Conservation (phyloP, 2,113 vertebrate species). For the Perccottus glenii region DNA sequence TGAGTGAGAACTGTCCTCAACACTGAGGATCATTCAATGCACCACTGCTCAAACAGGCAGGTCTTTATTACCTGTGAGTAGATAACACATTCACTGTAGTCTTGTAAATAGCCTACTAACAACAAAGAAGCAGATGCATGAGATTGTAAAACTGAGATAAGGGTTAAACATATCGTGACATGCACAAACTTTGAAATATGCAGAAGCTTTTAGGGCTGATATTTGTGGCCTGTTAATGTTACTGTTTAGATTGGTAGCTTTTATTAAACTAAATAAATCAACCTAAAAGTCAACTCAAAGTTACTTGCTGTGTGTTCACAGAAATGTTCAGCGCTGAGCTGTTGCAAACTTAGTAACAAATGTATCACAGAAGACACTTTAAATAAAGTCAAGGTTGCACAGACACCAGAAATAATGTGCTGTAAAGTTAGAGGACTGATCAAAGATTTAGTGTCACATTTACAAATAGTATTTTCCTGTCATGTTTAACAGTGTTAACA, state of each 20-base stretch:
- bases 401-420: too few species aligned
- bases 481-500: background rate
- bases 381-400: too few species aligned
- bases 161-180: background rate
- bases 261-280: too few species aligned
- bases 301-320: too few species aligned
- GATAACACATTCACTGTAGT: background rate
- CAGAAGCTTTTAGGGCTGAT: background rate
- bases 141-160: background rate
- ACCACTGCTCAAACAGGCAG: background rate
- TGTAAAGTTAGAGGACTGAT: too few species aligned
- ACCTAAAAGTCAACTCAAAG: too few species aligned
- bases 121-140: background rate
- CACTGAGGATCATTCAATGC: constrained; percentile 1
- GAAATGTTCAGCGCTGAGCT: too few species aligned
- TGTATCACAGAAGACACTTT: too few species aligned
- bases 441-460: too few species aligned
- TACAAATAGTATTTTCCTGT: too few species aligned
- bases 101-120: background rate
- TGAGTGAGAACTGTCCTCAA: constrained; percentile 5
- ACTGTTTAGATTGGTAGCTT: background rate
- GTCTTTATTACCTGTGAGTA: background rate
- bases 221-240: background rate
- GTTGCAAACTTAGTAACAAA: too few species aligned
- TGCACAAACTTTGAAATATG: background rate